These are phyloP conservation scores for Dendroctonus valens DNA, from an alignment of 1,140 invertebrate genomes.

Conservation along the genomic window DNA sequence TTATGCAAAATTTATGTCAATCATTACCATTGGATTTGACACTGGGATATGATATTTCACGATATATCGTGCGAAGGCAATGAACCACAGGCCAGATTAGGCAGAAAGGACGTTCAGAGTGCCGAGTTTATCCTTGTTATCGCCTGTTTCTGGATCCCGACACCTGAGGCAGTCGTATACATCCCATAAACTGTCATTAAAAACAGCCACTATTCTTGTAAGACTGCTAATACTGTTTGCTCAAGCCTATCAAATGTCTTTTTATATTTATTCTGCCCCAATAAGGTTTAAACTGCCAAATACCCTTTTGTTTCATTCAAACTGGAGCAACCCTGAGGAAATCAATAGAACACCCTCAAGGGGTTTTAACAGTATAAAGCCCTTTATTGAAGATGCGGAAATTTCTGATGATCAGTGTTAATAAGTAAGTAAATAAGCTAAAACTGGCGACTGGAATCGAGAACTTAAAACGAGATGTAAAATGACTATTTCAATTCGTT, in stretches of 20 bases:
- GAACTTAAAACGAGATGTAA: no score
- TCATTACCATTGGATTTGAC: conserved; percentile 52
- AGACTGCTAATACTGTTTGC: conserved; percentile 36
- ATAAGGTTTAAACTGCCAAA: conserved; percentile 13
- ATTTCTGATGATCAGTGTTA: no score
- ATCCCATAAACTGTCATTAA: conserved; percentile 38
- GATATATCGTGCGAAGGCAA: conserved; percentile 46
- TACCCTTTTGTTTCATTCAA: conserved; percentile 21
- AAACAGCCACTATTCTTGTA: conserved; percentile 35
- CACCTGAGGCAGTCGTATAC: conserved; percentile 46
- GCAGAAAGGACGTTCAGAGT: conserved; percentile 38
- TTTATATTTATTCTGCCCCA: conserved; percentile 34
- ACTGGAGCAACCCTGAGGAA: neutral
- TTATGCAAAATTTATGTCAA: conserved; percentile 52
- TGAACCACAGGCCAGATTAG: conserved; percentile 48
- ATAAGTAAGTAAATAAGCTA: no score
- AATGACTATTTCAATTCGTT: no score
- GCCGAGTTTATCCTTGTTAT: conserved; percentile 51
- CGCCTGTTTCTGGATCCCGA: conserved; percentile 45
- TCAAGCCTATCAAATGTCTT: conserved; percentile 29
- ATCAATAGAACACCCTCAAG: no score
- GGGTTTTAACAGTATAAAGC: no score
- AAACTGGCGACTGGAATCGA: no score
- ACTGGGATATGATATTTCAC: conserved; percentile 50
- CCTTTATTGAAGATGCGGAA: no score